Base-by-base conservation (phyloP, 2,888 invertebrate genomes). In the Stegana nigrithorax region DNA sequence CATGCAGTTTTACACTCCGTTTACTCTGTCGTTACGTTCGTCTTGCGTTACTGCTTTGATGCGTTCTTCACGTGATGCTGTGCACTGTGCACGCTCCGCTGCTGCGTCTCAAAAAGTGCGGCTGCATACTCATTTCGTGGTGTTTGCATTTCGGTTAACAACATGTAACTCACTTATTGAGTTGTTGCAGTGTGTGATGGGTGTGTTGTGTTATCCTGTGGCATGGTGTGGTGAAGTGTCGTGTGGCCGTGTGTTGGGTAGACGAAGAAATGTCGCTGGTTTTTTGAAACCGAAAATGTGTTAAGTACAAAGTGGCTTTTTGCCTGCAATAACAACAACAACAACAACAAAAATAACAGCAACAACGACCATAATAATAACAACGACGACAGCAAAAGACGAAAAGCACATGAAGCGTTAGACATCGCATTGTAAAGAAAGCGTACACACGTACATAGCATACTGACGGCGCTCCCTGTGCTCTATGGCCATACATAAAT, bases 101-200 rank as follows among this genome's bases (percentile, higher is more conserved):
- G 7, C 19, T 42, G 17, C n/a, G n/a, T n/a, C n/a, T n/a, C n/a
- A n/a, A n/a, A n/a, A n/a, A n/a, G 6, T 26, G 50, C 3, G n/a
- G 50, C 2, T 5, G 62, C 68, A 63, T 63, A 62, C 55, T 67
- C 58, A 47, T 67, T 68, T 70, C 72, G 70, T 67, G 75, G 70
- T 73, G 71, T 75, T 75, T 75, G 70, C 71, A 74, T 73, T 74
- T 73, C 62, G 73, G 73, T 74, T 73, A 73, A 75, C 73, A 73
- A 65, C 73, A 69, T 73, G 73, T 72, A 72, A 73, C 73, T 74
- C 73, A 73, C 67, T 75, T 73, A 75, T 71, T 71, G 72, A 73
- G 73, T 71, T 71, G 72, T 75, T 73, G 68, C 39, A 39, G 39
- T 8, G 17, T 14, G 39, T 10, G 2, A n/a, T 65, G 70, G 66